Conservation (phyloP, 1,140 invertebrate species). For the Microplitis mediator region DNA sequence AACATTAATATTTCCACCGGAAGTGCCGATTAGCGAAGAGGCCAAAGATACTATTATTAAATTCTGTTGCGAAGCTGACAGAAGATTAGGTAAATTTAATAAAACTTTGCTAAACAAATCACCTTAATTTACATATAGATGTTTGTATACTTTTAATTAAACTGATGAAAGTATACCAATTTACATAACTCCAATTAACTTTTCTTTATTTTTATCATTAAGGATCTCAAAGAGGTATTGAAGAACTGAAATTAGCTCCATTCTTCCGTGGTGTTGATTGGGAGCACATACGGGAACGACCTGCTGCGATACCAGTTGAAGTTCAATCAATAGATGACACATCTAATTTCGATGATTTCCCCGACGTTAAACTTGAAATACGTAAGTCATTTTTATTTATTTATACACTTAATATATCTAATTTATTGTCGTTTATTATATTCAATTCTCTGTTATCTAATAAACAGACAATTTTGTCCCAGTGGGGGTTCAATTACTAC, state of each 20-base stretch:
- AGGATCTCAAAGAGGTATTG: constrained; percentile 87
- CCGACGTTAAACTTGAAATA: constrained; percentile 97
- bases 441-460: too few relatives aligned
- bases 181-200: not conserved
- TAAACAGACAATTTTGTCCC: too few relatives aligned
- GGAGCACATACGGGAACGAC: constrained; percentile 95
- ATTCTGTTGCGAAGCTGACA: constrained; percentile 95
- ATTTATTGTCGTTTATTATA: too few relatives aligned
- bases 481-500: too few relatives aligned
- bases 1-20: constrained; percentile 96
- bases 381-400: constrained; percentile 71
- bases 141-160: not conserved
- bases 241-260: constrained; percentile 83
- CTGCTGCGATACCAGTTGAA: constrained; percentile 95
- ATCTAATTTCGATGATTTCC: constrained; percentile 99
- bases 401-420: too few relatives aligned
- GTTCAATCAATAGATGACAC: constrained; percentile 96
- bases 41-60: constrained; percentile 84
- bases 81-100: constrained; percentile 64
- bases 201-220: constrained; percentile 1
- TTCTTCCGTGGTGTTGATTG: constrained; percentile 95
- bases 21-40: constrained; percentile 97
- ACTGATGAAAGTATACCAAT: not conserved
- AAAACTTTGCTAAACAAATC: not conserved
- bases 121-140: not conserved